Base-by-base conservation (phyloP, 2,888 invertebrate genomes). In the Cordilura impudica region DNA sequence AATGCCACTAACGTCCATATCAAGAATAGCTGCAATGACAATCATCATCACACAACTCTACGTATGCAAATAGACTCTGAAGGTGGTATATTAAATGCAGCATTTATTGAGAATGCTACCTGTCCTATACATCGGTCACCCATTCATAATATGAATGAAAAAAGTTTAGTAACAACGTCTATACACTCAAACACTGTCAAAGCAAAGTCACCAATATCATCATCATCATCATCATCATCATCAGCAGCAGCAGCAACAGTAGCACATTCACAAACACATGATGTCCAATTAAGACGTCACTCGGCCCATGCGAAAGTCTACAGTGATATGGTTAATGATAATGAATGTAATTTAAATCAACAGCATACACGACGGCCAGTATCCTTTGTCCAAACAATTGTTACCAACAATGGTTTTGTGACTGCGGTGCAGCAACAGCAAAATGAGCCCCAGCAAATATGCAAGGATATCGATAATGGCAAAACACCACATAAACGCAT, bases 351-450 rank as follows among this genome's bases (percentile, higher is more conserved):
- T 76, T 69, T 77, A 72, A 81, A 73, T 66, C 80, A 76, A 18
- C 69, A 45, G n/a, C 49, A 56, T 18, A 58, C 39, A 56, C 58
- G 60, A 39, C 78, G 85, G 12, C 84, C 87, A 2, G 43, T 86
- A 43, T 85, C 87, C 80, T 83, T 84, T 81, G 84, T 88, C 7
- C 87, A 88, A 81, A 84, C 87, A 19, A 85, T 84, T 78, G 79
- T 89, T 63, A 87, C 85, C 18, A 88, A 86, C 45, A 87, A 86
- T 29, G 88, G 88, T 26, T 86, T 85, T 60, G 84, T 87, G 14
- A 87, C 86, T 58, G 82, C 86, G 8, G 78, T 87, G 66, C 86
- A 86, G 23, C 82, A 81, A 49, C 79, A 76, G 56, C 70, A 49
- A 12, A 61, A 31, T 3, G 39, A 26, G 8, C 73, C 73, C 2